Evolutionary conservation across 1,140 invertebrate species (phyloP), one percentile per base, ranked within the genome.

Genomic region (Conopomorpha cramerella): DNA sequence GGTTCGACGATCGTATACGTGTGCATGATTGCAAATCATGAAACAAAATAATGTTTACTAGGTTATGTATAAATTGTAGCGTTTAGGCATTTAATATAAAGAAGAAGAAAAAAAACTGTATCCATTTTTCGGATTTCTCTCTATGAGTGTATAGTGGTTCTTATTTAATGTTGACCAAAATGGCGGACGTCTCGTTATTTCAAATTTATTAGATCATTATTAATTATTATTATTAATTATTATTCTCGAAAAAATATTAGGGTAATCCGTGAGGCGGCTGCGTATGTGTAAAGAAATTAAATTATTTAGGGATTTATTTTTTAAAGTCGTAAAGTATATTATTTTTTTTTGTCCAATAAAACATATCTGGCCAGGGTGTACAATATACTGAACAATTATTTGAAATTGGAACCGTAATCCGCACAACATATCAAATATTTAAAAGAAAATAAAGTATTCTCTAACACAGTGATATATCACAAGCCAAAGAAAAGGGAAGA

Each of bases 111-210:
- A 63, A 67, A 74, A 74, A 62, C 60, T 67, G 65, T 74, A 74
- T 68, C 65, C 65, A 72, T 60, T 70, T n/a, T 68, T 73, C 55
- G 66, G 66, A 74, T 70, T 71, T 72, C 66, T 72, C 66, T 74
- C 67, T 74, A 70, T 72, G 55, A 67, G 56, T 66, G 67, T 70
- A 71, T 74, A 74, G 65, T 70, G 61, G 61, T 71, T 72, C 64
- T 65, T 70, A 63, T 71, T 70, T 70, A 61, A 74, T 70, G 66
- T 74, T 63, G 70, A 74, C 70, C 70, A 74, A 74, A 66, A 55
- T 74, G 70, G 70, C 62, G 56, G 59, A 70, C 58, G 60, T 74
- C 70, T 60, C 61, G 62, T 72, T 71, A 72, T 61, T 63, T 55
- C 67, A 71, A 71, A 68, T 72, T 68, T 72, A 70, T 74, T 72